Conservation (phyloP, 2,888 invertebrate species). For the Branchipolynoe longqiensis region DNA sequence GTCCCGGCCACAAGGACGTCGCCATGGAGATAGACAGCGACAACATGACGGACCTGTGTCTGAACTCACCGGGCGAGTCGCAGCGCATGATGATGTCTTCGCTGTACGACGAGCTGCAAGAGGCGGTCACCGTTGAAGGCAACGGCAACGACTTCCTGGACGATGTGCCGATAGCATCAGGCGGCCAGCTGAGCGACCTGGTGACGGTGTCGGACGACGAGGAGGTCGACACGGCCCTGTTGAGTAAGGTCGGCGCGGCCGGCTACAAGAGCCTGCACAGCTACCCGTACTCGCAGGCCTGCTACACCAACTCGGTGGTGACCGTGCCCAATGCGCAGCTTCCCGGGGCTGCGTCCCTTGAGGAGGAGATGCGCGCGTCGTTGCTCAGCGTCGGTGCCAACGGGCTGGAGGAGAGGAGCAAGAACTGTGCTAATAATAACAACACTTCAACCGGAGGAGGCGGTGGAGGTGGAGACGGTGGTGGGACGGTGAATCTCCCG, state of each 20-base stretch:
- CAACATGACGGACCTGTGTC: slow-evolving; percentile 47
- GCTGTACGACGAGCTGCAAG: slow-evolving; percentile 40
- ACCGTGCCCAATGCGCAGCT: slow-evolving; percentile 64
- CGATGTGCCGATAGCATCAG: slow-evolving; percentile 31
- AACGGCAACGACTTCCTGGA: slow-evolving; percentile 47
- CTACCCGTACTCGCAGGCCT: slow-evolving; percentile 65
- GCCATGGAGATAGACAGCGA: slow-evolving; percentile 54
- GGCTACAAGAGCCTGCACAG: slow-evolving; percentile 35
- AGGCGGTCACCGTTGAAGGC: slow-evolving; percentile 41
- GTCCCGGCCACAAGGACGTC: slow-evolving; percentile 47
- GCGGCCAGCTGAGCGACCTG: slow-evolving; percentile 39
- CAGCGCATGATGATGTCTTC: slow-evolving; percentile 52
- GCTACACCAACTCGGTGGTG: slow-evolving; percentile 37
- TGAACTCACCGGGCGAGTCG: slow-evolving; percentile 30
- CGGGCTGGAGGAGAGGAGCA: slow-evolving; percentile 43
- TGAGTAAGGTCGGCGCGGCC: slow-evolving; percentile 39
- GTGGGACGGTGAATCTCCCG: slow-evolving; percentile 12
- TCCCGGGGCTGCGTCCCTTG: neutral
- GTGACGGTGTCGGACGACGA: slow-evolving; percentile 42
- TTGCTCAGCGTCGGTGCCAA: slow-evolving; percentile 24
- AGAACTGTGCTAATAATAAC: slow-evolving; percentile 24
- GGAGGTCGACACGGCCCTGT: slow-evolving; percentile 40
- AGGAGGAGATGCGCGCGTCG: slow-evolving; percentile 41
- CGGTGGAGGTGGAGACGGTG: neutral
- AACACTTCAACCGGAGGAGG: no score